A percentile compares a stretch with the other conserved stretches of the same genome.
Conservation (phyloP, 2,797 vertebrate genomes). For the Xiphophorus birchmanni region DNA sequence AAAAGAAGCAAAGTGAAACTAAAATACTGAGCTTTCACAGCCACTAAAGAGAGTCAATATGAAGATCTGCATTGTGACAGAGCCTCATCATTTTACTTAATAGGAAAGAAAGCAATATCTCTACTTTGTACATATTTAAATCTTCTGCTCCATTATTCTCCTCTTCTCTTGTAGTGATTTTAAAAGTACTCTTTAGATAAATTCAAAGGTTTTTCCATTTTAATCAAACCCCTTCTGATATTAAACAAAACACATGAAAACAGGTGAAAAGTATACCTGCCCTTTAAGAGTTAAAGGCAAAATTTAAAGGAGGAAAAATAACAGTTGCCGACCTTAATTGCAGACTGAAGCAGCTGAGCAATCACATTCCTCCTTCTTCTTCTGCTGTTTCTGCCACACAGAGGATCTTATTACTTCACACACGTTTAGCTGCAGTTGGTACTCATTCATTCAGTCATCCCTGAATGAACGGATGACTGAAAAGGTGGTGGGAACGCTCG, state of each 20-base stretch:
- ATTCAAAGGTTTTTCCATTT: neutral
- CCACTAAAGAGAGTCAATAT: neutral
- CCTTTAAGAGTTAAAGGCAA: slow-evolving; percentile 3
- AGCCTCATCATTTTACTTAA: neutral
- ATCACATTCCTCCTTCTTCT: slow-evolving; percentile 40
- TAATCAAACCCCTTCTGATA: neutral
- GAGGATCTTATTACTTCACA: slow-evolving; percentile 15
- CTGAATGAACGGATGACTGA: slow-evolving; percentile 22
- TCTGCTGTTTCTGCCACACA: slow-evolving; percentile 26
- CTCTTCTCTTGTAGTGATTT: neutral
- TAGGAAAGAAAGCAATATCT: neutral
- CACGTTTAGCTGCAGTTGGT: slow-evolving; percentile 16
- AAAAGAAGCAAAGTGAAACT: neutral
- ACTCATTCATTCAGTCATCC: no score
- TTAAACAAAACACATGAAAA: neutral
- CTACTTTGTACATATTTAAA: neutral
- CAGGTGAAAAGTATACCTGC: neutral
- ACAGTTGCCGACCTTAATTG: slow-evolving; percentile 56
- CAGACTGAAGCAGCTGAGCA: slow-evolving; percentile 34
- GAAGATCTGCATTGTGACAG: neutral
- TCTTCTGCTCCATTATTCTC: neutral
- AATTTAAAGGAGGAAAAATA: slow-evolving; percentile 15
- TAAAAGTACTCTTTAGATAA: neutral
- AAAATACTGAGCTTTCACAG: neutral
- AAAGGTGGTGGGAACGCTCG: slow-evolving; percentile 35